Evolutionary conservation across 2,888 invertebrate species (phyloP).

Genomic region (Shargacucullia verbasci): DNA sequence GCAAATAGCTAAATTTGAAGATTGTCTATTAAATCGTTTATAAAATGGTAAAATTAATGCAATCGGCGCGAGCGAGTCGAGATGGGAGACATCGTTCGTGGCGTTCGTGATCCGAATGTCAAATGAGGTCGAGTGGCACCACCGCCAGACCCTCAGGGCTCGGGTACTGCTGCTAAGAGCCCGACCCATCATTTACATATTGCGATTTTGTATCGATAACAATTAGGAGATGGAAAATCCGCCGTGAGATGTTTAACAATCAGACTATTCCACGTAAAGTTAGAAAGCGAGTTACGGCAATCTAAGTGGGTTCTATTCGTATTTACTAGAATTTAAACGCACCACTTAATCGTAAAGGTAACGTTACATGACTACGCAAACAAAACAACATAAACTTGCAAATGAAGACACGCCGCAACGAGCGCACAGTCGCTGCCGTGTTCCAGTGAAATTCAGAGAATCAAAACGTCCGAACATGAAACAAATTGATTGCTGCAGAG

Average conservation of each 20-base stretch:
- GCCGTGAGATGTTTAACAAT: conserved; percentile 64
- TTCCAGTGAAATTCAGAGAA: conserved; percentile 79
- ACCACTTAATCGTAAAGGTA: conserved; percentile 59
- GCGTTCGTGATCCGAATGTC: conserved; percentile 85
- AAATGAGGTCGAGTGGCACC: conserved; percentile 76
- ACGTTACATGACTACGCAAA: conserved; percentile 67
- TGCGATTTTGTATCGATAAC: conserved; percentile 84
- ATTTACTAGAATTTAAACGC: conserved; percentile 52
- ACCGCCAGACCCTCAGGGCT: conserved; percentile 66
- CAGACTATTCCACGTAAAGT: conserved; percentile 47
- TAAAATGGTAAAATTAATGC: conserved; percentile 88
- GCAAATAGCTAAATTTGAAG: conserved; percentile 77
- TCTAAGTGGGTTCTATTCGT: conserved; percentile 43
- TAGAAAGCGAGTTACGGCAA: conserved; percentile 42
- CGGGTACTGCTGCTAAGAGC: conserved; percentile 65
- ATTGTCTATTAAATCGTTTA: conserved; percentile 87
- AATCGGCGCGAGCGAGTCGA: conserved; percentile 84
- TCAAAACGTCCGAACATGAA: conserved; percentile 86
- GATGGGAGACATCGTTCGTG: conserved; percentile 86
- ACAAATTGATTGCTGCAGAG: conserved; percentile 86
- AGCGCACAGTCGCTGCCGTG: conserved; percentile 71
- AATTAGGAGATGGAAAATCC: conserved; percentile 75
- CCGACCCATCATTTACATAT: conserved; percentile 83
- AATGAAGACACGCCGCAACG: conserved; percentile 80
- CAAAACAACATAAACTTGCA: conserved; percentile 78